These are phyloP conservation scores for Sula dactylatra DNA, from an alignment of 2,113 vertebrate genomes.

Conservation along the genomic window DNA sequence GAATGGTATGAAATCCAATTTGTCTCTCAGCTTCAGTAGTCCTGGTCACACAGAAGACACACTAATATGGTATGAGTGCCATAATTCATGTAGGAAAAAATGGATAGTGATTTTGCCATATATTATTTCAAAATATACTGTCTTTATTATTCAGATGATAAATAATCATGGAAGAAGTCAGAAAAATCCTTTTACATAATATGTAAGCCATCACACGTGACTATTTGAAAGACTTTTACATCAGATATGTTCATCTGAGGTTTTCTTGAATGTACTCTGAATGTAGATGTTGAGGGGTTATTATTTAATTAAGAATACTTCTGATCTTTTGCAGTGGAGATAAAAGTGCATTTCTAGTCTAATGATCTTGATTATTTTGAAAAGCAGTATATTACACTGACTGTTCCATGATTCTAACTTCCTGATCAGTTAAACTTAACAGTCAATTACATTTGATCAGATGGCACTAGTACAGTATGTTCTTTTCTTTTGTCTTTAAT, in stretches of 20 bases:
- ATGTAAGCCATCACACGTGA: neutral
- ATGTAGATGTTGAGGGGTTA: neutral
- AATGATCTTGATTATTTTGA: neutral
- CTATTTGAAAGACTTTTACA: neutral
- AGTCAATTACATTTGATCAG: neutral
- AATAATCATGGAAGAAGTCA: neutral
- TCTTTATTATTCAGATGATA: neutral
- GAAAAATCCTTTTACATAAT: neutral
- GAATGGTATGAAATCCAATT: neutral
- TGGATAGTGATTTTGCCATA: neutral
- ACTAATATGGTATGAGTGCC: neutral
- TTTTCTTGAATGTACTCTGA: neutral
- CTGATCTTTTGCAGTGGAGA: neutral
- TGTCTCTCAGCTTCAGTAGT: neutral
- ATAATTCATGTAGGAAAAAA: neutral
- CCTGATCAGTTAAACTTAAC: neutral
- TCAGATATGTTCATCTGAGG: neutral
- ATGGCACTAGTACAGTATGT: neutral
- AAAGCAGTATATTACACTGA: neutral
- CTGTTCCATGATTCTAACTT: neutral
- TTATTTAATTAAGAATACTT: constrained; percentile 33
- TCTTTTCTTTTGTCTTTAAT: neutral
- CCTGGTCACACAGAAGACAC: neutral
- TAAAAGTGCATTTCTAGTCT: neutral
- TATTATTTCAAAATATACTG: neutral